A percentile compares a stretch with the other conserved stretches of the same genome.
Conservation (phyloP, 2,888 invertebrate genomes). For the Metalampra italica region DNA sequence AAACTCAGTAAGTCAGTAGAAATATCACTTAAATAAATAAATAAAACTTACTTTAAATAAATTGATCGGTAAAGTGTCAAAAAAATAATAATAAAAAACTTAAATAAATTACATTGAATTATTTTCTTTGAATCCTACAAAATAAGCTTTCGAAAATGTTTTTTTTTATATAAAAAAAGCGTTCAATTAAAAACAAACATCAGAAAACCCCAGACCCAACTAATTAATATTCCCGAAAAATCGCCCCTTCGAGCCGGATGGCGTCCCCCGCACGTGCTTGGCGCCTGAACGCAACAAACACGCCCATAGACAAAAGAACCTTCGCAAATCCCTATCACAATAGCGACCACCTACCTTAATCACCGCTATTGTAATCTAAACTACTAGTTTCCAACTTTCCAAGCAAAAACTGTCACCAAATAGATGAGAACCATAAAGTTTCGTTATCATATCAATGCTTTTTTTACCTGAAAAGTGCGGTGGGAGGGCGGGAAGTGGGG, state of each 20-base stretch:
- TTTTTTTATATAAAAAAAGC: not conserved
- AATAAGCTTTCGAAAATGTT: too few relatives aligned
- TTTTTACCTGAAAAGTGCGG: slow-evolving; percentile 63
- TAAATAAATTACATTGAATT: too few relatives aligned
- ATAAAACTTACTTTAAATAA: too few relatives aligned
- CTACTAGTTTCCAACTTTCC: slow-evolving; percentile 28
- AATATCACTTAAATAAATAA: too few relatives aligned
- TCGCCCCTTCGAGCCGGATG: not conserved
- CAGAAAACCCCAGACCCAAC: not conserved
- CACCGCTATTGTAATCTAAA: slow-evolving; percentile 22
- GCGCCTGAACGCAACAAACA: slow-evolving; percentile 15
- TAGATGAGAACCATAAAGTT: slow-evolving; percentile 36
- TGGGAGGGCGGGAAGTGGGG: slow-evolving; percentile 48
- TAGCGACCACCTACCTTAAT: slow-evolving; percentile 28
- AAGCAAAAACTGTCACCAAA: slow-evolving; percentile 34
- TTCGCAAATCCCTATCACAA: slow-evolving; percentile 14
- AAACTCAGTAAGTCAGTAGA: too few relatives aligned
- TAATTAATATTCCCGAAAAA: not conserved
- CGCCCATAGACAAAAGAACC: slow-evolving; percentile 28
- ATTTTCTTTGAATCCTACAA: too few relatives aligned
- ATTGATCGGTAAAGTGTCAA: too few relatives aligned
- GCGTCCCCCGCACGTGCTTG: not conserved
- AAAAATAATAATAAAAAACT: too few relatives aligned
- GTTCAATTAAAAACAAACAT: not conserved
- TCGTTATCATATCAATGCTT: slow-evolving; percentile 18